Conservation (phyloP, 2,113 vertebrate genomes). For the Mohoua ochrocephala region DNA sequence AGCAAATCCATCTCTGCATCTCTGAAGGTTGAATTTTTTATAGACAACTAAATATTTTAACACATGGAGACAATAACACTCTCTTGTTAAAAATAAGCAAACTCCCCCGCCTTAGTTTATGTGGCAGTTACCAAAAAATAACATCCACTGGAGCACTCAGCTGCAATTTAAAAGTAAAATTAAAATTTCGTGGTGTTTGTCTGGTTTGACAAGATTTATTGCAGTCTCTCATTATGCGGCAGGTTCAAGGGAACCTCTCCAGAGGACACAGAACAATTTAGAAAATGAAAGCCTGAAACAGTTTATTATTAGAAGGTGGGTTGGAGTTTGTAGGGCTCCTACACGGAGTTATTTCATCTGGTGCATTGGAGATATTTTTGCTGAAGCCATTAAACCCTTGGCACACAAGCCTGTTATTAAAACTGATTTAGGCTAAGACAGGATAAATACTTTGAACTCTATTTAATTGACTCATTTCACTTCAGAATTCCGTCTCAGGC, state of each 20-base stretch:
- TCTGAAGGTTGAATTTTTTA: neutral
- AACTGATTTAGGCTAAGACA: neutral
- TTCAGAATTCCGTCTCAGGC: neutral
- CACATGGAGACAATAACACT: neutral
- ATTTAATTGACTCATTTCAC: neutral
- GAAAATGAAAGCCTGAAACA: slow-evolving; percentile 39
- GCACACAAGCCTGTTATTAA: neutral
- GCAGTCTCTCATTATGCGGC: slow-evolving; percentile 18
- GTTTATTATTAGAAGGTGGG: slow-evolving; percentile 42
- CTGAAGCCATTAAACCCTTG: slow-evolving; percentile 8
- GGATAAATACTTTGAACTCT: slow-evolving; percentile 28
- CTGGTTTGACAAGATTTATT: slow-evolving; percentile 30
- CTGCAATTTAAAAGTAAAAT: slow-evolving; percentile 37
- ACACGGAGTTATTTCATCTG: neutral
- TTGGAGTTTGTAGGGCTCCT: neutral
- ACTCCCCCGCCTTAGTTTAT: neutral
- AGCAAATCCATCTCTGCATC: neutral
- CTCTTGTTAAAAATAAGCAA: neutral
- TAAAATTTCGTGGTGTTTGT: neutral
- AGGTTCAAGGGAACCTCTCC: slow-evolving; percentile 25
- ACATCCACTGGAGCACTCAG: neutral
- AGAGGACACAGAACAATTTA: slow-evolving; percentile 30
- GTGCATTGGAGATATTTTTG: neutral
- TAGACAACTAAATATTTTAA: neutral
- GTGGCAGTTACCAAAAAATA: neutral